These are phyloP conservation scores for Corydoras maculifer DNA, from an alignment of 2,113 vertebrate genomes.

Conservation along the genomic window DNA sequence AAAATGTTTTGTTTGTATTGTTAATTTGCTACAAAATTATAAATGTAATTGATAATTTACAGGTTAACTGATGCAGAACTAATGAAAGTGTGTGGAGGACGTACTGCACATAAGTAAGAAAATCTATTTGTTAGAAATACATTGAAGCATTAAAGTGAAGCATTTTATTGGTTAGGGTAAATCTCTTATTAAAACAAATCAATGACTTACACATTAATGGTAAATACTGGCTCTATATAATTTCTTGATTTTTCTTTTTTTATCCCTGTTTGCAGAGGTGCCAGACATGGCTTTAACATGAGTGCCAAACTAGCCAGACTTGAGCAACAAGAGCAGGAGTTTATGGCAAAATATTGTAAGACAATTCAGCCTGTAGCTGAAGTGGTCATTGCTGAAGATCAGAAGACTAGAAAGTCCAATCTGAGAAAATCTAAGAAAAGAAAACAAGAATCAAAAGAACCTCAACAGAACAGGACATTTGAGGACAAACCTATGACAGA, in stretches of 20 bases:
- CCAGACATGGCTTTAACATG: slow-evolving; percentile 83
- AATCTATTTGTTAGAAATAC: neutral
- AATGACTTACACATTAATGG: no score
- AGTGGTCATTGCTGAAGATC: neutral
- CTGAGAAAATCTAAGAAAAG: slow-evolving; percentile 1
- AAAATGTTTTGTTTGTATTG: neutral
- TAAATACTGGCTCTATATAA: no score
- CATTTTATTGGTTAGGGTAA: neutral
- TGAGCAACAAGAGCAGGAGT: slow-evolving; percentile 85
- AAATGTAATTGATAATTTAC: neutral
- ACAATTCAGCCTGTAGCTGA: neutral
- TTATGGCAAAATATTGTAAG: slow-evolving; percentile 68
- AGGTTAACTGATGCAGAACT: slow-evolving; percentile 74
- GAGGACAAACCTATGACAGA: no score
- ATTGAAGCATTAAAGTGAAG: neutral
- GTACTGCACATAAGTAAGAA: slow-evolving; percentile 77
- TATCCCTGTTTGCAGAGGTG: slow-evolving; percentile 66
- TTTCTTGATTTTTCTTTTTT: neutral
- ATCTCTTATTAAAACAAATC: no score
- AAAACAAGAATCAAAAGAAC: slow-evolving; percentile 15
- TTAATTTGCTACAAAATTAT: no score
- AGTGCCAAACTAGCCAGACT: slow-evolving; percentile 86
- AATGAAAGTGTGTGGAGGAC: neutral
- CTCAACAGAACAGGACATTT: no score
- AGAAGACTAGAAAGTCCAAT: neutral